Percentiles rank a stretch among this genome's conserved stretches.
phyloP scores from a whole-genome alignment of 2,113 vertebrate species.

The Eurypyga helias region DNA sequence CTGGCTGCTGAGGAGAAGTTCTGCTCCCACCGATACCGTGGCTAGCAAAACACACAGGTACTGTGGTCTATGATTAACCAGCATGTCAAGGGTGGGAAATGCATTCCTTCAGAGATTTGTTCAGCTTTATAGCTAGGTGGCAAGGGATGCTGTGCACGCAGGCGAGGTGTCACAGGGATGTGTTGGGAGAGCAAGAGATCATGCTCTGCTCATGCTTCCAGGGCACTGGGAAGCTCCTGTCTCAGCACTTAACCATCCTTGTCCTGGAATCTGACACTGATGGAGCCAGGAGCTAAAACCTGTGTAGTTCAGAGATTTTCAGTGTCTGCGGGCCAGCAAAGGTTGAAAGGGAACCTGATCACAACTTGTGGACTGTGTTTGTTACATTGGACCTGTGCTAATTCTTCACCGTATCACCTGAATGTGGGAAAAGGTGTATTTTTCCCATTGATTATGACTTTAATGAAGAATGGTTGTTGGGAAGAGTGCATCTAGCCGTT shows the following conservation, averaged over 20 bases:
- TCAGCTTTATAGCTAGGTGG: not conserved
- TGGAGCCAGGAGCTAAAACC: not conserved
- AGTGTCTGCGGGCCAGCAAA: not conserved
- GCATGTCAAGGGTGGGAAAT: not conserved
- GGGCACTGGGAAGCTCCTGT: not conserved
- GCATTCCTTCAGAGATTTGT: not conserved
- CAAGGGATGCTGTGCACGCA: not conserved
- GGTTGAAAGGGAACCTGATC: not conserved
- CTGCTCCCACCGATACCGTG: not conserved
- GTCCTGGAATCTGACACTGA: not conserved
- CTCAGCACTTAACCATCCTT: not conserved
- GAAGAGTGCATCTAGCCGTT: not conserved
- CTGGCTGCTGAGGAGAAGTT: not conserved
- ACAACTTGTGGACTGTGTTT: not conserved
- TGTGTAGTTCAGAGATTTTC: rapidly evolving
- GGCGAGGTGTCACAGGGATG: not conserved
- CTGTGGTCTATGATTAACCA: not conserved
- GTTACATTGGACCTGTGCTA: not conserved
- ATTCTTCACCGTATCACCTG: not conserved
- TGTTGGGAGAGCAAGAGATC: rapidly evolving
- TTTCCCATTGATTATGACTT: not conserved
- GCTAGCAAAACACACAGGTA: not conserved
- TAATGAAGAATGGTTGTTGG: not conserved
- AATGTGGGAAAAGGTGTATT: not conserved
- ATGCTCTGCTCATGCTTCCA: not conserved